These are phyloP conservation scores for Onchidella celtica DNA, from an alignment of 2,888 invertebrate species.

Conservation along the genomic window DNA sequence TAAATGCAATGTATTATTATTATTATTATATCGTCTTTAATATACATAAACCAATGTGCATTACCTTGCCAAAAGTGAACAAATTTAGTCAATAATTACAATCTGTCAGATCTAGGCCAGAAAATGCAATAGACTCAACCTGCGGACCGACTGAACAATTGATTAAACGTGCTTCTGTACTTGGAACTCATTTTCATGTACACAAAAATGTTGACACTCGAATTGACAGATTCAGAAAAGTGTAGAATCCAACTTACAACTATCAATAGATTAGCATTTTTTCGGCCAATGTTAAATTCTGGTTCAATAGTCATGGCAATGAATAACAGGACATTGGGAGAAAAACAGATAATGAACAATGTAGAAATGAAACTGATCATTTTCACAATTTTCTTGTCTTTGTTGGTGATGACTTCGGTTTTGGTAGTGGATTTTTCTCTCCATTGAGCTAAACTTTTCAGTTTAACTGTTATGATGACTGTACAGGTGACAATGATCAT, in stretches of 20 bases:
- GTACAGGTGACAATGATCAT: neutral
- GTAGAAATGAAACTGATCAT: neutral
- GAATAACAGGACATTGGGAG: neutral
- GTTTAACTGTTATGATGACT: neutral
- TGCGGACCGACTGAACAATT: neutral
- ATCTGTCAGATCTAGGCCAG: too few relatives aligned
- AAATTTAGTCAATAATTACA: too few relatives aligned
- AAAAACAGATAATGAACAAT: constrained; percentile 3
- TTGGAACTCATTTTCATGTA: neutral
- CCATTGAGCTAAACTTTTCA: neutral
- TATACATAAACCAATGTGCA: too few relatives aligned
- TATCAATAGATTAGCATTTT: neutral
- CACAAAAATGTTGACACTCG: neutral
- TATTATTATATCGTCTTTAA: too few relatives aligned
- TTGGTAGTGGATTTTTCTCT: neutral
- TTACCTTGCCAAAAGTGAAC: too few relatives aligned
- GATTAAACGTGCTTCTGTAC: neutral
- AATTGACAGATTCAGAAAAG: neutral
- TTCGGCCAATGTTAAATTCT: neutral
- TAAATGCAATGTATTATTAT: too few relatives aligned
- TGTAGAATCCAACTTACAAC: neutral
- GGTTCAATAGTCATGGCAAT: neutral
- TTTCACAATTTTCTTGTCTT: neutral
- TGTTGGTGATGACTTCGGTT: neutral
- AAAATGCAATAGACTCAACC: too few relatives aligned